Evolutionary conservation across 2,797 vertebrate species (phyloP), one percentile per base, ranked within the genome.

Genomic region (Tapirus indicus): DNA sequence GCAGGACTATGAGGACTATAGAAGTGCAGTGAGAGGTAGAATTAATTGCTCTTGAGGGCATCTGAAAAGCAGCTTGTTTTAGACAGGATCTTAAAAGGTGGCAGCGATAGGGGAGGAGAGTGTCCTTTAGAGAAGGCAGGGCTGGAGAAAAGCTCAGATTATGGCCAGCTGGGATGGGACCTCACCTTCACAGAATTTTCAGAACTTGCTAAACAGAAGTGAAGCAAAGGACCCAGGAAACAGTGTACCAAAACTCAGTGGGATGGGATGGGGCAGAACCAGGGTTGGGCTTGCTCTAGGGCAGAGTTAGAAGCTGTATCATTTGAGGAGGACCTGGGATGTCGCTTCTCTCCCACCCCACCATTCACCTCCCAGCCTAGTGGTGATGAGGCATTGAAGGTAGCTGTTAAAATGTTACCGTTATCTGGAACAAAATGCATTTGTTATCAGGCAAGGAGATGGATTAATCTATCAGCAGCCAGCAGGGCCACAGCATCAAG

Each of bases 1-100:
- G 47, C 64, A 54, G 52, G 16, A 10, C 8, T 0, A 0, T 2
- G 66, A n/a, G 52, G 27, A 58, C 32, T 16, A 3, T 2, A 6
- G 41, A 62, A 85, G 60, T 52, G 18, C 35, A 4, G 0, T 10
- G 69, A 23, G 66, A 52, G 41, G 29, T 32, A 27, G 47, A 68
- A 11, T 44, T 23, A 54, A 38, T 58, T 35, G 12, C 69, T 93
- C 25, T 84, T 20, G 1, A 60, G 52, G 68, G 41, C 49, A 16
- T 47, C 74, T 84, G 83, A 29, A 58, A 69, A 79, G 74, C 21
- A n/a, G 47, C 66, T 88, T 47, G 69, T 49, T 92, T 79, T 35
- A 56, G 66, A 58, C 1, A 12, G 35, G 49, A n/a, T 47, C 69
- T 60, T 60, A 32, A 41, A 89, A 38, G 8, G 41, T 44, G 25